phyloP scores from a whole-genome alignment of 1,140 invertebrate species.

The Goniozus legneri region DNA sequence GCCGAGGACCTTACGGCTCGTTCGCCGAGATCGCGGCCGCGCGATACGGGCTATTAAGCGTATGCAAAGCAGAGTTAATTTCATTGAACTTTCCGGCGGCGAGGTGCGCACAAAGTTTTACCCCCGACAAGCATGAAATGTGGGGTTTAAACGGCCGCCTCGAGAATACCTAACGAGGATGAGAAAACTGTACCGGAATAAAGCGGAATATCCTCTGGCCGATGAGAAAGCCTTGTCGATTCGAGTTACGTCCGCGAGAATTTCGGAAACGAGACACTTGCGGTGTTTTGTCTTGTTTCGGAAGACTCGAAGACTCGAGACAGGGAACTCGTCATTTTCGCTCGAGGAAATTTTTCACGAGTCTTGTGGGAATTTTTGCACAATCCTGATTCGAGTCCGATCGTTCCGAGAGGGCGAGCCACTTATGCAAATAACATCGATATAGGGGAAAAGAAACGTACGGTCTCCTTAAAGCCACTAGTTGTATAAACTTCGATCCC shows the following conservation, averaged over 20 bases:
- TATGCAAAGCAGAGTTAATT: constrained; percentile 47
- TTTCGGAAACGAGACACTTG: no score
- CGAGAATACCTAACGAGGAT: constrained; percentile 40
- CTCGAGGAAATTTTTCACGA: no score
- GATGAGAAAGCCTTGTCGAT: no score
- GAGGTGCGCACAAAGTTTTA: constrained; percentile 33
- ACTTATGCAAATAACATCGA: constrained; percentile 27
- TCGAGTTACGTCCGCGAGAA: no score
- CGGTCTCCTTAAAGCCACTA: constrained; percentile 18
- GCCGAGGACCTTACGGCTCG: constrained; percentile 4
- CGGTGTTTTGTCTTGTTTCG: no score
- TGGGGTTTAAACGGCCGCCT: constrained; percentile 27
- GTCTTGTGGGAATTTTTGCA: no score
- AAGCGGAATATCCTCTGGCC: no score
- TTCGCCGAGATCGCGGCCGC: constrained; percentile 18
- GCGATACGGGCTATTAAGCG: constrained; percentile 38
- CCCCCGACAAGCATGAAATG: constrained; percentile 30
- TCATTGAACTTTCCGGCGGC: constrained; percentile 41
- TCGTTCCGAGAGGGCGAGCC: no score
- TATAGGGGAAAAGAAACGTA: constrained; percentile 18
- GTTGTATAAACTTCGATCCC: constrained; percentile 31
- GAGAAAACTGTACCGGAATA: constrained; percentile 28
- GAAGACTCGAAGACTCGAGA: no score
- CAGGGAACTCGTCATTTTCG: no score
- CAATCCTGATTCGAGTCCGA: no score